Base-by-base conservation (phyloP, 1,140 invertebrate species). In the Drosophila ogumai region DNA sequence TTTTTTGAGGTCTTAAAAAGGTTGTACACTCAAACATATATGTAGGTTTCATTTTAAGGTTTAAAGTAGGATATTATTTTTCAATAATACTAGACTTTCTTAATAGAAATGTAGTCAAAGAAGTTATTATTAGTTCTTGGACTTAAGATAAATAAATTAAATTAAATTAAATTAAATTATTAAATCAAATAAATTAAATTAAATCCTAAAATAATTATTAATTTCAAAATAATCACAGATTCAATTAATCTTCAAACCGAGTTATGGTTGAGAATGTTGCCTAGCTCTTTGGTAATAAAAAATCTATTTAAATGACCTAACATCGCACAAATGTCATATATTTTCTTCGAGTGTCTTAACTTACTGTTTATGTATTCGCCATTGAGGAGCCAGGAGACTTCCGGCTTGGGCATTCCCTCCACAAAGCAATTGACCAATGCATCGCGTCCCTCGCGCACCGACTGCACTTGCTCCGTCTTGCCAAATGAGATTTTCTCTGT, bases 401-500 rank as follows among this genome's bases (percentile, higher is more conserved):
- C 92, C 44, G 94, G 94, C 12, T 65, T 59, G 3, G 94, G 94
- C 77, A 94, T 93, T 25, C 94, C 94, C 61, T 88, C 80, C 6
- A 93, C 94, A 55, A 92, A 90, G 77, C 94, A 94, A 46, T 82
- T 82, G 47, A 94, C 91, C 50, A 90, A 77, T 4, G 92, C 93
- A 64, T 94, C 92, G 40, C 78, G 76, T 58, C 92, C 93, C 78
- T 94, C 94, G 49, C 93, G 90, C 25, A 93, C 93, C 55, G 91
- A 93, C 57, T 92, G 94, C 36, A 93, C 88, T 25, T 75, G 59
- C 38, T 92, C 93, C 41, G 93, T 93, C 67, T 94, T 93, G 47
- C 85, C 88, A 87, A 94, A 94, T 47, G 91, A 90, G 61, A 94
- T 93, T 72, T 91, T 92, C 61, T 93, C 93, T 93, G 66, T 65